Evolutionary conservation across 2,888 invertebrate species (phyloP).

Genomic region (Limenitis camilla): DNA sequence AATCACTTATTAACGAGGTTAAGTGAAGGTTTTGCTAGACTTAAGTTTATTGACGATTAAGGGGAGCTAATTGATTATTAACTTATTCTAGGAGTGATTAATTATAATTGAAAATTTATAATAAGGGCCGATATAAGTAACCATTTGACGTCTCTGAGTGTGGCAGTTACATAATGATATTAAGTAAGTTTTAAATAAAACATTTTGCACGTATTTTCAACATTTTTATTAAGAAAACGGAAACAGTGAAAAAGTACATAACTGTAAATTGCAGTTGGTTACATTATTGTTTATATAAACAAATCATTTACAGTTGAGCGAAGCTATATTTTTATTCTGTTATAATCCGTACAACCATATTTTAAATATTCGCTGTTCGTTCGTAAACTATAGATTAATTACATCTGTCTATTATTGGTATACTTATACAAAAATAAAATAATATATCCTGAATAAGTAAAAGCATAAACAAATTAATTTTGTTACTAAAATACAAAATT

Average conservation of each 20-base stretch:
- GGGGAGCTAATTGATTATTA: too few species aligned
- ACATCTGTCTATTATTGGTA: neutral
- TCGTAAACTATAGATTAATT: neutral
- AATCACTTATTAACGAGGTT: too few species aligned
- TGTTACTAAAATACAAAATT: neutral
- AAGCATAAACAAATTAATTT: neutral
- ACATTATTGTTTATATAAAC: slow-evolving; percentile 64
- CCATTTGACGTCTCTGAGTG: too few species aligned
- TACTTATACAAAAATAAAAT: neutral
- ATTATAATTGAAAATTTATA: too few species aligned
- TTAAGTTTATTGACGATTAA: too few species aligned
- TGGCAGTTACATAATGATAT: too few species aligned
- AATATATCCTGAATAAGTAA: neutral
- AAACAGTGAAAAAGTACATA: slow-evolving; percentile 75
- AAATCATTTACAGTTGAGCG: slow-evolving; percentile 61
- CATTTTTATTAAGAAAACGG: slow-evolving; percentile 75
- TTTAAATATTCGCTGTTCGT: neutral
- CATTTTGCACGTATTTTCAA: slow-evolving; percentile 42
- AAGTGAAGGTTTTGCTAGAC: too few species aligned
- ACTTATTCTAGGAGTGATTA: too few species aligned
- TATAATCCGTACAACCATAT: slow-evolving; percentile 16
- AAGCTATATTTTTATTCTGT: slow-evolving; percentile 56
- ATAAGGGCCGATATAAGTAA: too few species aligned
- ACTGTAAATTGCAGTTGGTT: slow-evolving; percentile 72
- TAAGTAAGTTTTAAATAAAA: neutral